Conservation (phyloP, 2,797 vertebrate species). For the Crenuchus spilurus region DNA sequence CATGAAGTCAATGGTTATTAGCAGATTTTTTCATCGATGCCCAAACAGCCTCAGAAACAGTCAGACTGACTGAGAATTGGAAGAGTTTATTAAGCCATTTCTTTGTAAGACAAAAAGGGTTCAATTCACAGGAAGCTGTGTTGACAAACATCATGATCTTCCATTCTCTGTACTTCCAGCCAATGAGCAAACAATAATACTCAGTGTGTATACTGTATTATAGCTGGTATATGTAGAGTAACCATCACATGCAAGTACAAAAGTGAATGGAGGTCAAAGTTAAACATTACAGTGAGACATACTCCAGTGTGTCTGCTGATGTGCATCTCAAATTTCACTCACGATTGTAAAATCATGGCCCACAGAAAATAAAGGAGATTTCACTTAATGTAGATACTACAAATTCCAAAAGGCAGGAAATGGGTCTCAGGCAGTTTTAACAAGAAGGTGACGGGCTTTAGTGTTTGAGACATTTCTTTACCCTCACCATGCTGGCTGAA, state of each 20-base stretch:
- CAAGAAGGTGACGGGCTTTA: not conserved
- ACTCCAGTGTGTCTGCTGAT: too few relatives aligned
- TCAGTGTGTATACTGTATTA: slow-evolving; percentile 35
- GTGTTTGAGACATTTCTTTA: slow-evolving; percentile 5
- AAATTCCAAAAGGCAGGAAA: slow-evolving; percentile 18
- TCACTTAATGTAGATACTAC: not conserved
- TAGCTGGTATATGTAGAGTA: slow-evolving; percentile 51
- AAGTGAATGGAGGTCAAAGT: not conserved
- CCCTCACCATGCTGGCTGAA: not conserved
- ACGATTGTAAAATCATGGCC: not conserved
- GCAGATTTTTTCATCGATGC: slow-evolving; percentile 24
- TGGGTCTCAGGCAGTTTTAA: slow-evolving; percentile 21
- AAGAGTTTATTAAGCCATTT: not conserved
- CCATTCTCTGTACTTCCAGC: not conserved
- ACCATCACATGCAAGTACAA: slow-evolving; percentile 49
- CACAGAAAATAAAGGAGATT: not conserved
- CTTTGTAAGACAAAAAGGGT: slow-evolving; percentile 9
- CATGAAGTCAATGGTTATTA: slow-evolving; percentile 66
- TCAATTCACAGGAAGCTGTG: not conserved
- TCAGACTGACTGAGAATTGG: slow-evolving; percentile 9
- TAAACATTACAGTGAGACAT: not conserved
- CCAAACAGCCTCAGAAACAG: slow-evolving; percentile 20
- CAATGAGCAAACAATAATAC: too few relatives aligned
- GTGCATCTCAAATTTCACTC: not conserved
- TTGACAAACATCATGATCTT: not conserved